phyloP scores from a whole-genome alignment of 2,113 vertebrate genomes.

The Regulus satrapa region DNA sequence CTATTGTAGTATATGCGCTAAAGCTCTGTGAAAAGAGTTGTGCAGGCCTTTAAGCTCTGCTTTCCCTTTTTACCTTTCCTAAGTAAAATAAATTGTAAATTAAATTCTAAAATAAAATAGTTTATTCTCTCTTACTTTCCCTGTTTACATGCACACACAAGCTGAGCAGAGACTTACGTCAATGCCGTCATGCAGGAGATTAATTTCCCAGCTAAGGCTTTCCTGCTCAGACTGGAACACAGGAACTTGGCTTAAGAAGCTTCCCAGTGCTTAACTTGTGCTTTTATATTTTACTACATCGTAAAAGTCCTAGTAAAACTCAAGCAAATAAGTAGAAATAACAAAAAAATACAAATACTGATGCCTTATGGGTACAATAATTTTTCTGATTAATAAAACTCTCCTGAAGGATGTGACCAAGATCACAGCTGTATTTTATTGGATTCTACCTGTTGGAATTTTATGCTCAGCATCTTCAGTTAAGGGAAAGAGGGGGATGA shows the following conservation, averaged over 20 bases:
- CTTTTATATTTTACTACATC: neutral
- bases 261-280: neutral
- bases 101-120: neutral
- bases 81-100: neutral
- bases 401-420: neutral
- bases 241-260: slow-evolving; percentile 1
- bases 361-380: neutral
- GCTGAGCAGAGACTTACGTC: slow-evolving; percentile 1
- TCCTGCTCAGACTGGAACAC: neutral
- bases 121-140: neutral
- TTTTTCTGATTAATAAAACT: neutral
- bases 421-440: neutral
- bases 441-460: neutral
- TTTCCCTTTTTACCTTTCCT: neutral
- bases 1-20: neutral
- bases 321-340: neutral
- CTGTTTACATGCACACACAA: slow-evolving; percentile 19
- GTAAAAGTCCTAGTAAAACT: neutral
- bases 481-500: neutral
- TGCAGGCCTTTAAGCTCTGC: neutral
- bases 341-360: neutral
- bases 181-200: neutral
- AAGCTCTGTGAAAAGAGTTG: neutral
- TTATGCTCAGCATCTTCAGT: neutral
- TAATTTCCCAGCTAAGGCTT: slow-evolving; percentile 16